Evolutionary conservation across 1,140 invertebrate genomes (phyloP), one percentile per base, ranked within the genome.

Genomic region (Bombus difficillimus): DNA sequence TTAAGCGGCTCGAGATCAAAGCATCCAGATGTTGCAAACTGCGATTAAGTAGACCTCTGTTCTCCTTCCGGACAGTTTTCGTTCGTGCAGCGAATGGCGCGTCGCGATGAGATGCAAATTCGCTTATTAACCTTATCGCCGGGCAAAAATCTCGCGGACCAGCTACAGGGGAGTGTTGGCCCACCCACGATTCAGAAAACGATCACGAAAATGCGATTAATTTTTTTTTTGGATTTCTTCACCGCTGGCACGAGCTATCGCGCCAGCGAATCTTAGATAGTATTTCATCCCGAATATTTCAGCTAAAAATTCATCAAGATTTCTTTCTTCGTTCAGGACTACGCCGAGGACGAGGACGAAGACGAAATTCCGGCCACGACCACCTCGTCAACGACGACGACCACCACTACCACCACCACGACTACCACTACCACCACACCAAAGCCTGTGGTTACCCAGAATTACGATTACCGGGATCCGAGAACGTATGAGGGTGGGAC

Each of bases 291-390:
- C 9, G 47, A 34, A 62, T 39, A 12, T 34, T 25, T 47, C 62
- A 18, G 5, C 10, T 8, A 37, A 71, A 64, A 69, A 78, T 39
- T 78, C 28, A 84, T 47, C 72, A 18, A 32, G 64, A 78, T 84
- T 79, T 78, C 0, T 73, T 66, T 28, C 25, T 66, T 72, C 64
- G 41, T 64, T 64, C 85, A 94, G 94, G 93, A 94, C 84, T 94
- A 94, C 76, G 77, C 28, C 34, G 93, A 94, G 2, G 91, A 94
- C 22, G 93, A 93, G 66, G 93, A 92, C 34, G 86, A 85, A 32
- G 90, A 91, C 0, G 90, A 90, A 25, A 90, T 88, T 5, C 90
- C 91, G 57, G 83, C 81, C 22, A 66, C 81, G 22, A 37, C n/a
- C 32, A 81, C 68, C n/a, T 18, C 64, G 47, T 73, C 86, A 80